These are phyloP conservation scores for Rhagonycha lutea DNA, from an alignment of 2,888 invertebrate genomes.

Conservation along the genomic window DNA sequence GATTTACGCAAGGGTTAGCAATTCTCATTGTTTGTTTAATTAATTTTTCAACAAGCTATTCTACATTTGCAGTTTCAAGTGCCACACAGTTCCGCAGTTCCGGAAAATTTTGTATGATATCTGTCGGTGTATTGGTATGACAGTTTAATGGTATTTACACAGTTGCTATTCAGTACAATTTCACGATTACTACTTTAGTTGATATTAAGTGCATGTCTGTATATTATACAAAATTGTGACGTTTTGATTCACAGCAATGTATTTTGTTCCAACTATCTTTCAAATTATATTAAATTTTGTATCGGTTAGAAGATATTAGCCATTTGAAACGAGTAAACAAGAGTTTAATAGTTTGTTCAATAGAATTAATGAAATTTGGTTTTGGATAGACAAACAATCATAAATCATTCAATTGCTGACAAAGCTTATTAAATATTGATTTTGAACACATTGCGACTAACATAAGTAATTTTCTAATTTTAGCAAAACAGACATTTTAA, in stretches of 20 bases:
- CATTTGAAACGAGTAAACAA: background rate
- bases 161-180: background rate
- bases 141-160: background rate
- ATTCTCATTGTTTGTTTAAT: background rate
- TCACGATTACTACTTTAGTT: background rate
- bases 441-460: background rate
- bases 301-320: too few species aligned
- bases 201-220: background rate
- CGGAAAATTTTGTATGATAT: background rate
- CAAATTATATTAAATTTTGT: background rate
- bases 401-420: background rate
- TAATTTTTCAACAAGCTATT: background rate
- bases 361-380: background rate
- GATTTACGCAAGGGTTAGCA: background rate
- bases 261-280: background rate
- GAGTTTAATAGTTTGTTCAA: too few species aligned
- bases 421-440: background rate
- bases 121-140: background rate
- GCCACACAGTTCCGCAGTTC: background rate
- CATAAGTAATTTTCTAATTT: background rate
- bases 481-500: background rate
- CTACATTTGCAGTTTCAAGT: background rate
- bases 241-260: background rate
- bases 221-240: background rate
- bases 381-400: background rate